phyloP scores from a whole-genome alignment of 2,797 vertebrate genomes.

The Cetoscarus ocellatus region DNA sequence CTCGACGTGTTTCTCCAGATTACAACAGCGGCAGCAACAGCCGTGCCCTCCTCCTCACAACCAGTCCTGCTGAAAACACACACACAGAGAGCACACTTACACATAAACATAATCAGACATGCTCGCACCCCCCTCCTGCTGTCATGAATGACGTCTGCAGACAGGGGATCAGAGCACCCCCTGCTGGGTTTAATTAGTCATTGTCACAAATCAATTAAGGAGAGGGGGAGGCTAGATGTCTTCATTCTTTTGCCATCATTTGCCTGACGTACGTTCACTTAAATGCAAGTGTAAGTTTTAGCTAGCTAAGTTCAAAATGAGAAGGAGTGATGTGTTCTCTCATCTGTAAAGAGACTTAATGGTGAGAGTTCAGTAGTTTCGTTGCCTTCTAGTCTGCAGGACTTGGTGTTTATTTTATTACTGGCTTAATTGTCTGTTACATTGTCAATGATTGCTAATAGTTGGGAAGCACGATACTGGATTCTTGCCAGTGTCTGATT shows the following conservation, averaged over 20 bases:
- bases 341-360: too few relatives aligned
- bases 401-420: too few relatives aligned
- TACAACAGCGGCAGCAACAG: slow-evolving; percentile 39
- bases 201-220: slow-evolving; percentile 83
- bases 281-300: slow-evolving; percentile 12
- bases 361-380: too few relatives aligned
- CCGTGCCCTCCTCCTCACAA: slow-evolving; percentile 34
- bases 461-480: too few relatives aligned
- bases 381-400: too few relatives aligned
- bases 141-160: slow-evolving; percentile 79
- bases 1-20: slow-evolving; percentile 52
- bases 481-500: too few relatives aligned
- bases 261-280: slow-evolving; percentile 7
- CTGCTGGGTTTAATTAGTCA: slow-evolving; percentile 79
- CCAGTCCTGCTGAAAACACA: slow-evolving; percentile 18
- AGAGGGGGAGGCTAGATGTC: slow-evolving; percentile 56
- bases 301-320: too few relatives aligned
- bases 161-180: slow-evolving; percentile 69
- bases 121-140: slow-evolving; percentile 52
- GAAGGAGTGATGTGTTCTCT: too few relatives aligned
- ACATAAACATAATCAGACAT: slow-evolving; percentile 66
- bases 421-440: too few relatives aligned
- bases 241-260: slow-evolving; percentile 51
- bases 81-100: slow-evolving; percentile 2
- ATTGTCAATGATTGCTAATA: too few relatives aligned